Base-by-base conservation (phyloP, 2,888 invertebrate genomes). In the Plebejus argus region DNA sequence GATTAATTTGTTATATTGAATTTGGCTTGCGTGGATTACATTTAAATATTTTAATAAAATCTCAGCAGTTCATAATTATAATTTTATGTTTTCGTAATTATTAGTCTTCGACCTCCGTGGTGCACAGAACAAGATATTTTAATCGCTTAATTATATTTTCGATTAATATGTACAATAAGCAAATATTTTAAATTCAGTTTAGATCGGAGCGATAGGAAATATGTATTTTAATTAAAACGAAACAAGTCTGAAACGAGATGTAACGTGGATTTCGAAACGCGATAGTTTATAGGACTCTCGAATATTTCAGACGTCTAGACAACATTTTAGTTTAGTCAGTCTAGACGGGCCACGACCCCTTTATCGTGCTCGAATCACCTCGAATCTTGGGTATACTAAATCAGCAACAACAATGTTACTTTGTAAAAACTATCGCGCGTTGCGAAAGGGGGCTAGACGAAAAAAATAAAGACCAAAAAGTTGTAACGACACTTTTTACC, bases 331-430 rank as follows among this genome's bases (percentile, higher is more conserved):
- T 84, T 85, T 82, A 83, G 92, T 92, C 93, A 83, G 92, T 92
- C 92, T 92, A 92, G 93, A 92, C 93, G 83, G 91, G 89, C 87
- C 87, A 86, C 87, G 91, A 89, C 90, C 92, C 86, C 85, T 87
- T 84, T 81, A 79, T 79, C 80, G 76, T 71, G 76, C 77, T 78
- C 61, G 78, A 78, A 79, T 80, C 80, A n/a, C 77, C 78, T 77
- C 72, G 77, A 79, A 79, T 80, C 78, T 56, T 56, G 23, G 56
- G 20, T 77, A n/a, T 5, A 76, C 61, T 23, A 76, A 61, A 76
- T 75, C 61, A 78, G 75, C 76, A 20, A 70, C 53, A 20, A 35
- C 18, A 70, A 56, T 12, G 20, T 45, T 33, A 61, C 76, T 76
- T 61, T 78, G 66, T 76, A 45, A 1, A 15, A 66, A 66, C 66